Evolutionary conservation across 1,140 invertebrate species (phyloP), one percentile per base, ranked within the genome.

Genomic region (Ganaspis sp.): DNA sequence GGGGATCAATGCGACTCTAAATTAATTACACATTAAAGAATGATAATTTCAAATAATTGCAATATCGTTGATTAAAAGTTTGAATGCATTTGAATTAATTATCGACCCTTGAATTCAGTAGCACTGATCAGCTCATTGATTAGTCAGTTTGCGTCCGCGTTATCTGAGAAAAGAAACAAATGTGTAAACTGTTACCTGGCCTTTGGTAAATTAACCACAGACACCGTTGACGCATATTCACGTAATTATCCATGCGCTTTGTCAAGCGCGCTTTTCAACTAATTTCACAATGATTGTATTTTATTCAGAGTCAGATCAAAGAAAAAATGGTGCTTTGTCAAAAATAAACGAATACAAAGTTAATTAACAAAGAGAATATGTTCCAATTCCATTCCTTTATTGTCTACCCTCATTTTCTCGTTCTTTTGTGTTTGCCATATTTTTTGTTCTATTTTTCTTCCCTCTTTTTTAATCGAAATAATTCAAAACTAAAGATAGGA

Each of bases 171-270:
- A 64, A n/a, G 1, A 29, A 34, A 34, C 11, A n/a, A 64, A 64
- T 29, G 19, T 54, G 9, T 1, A 54, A 21, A 54, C 53, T 19
- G 15, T 21, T 54, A 21, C 5, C 3, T 15, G 23, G 12, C 26
- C 23, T 29, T 64, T 64, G 26, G 2, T n/a, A 64, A 64, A 64
- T 64, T 29, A n/a, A 64, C 58, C 58, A 29, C 23, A 11, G 5
- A 4, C 11, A 34, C 23, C 3, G 23, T 34, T 26, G 23, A 15
- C 23, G 8, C 19, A 17, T 54, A 54, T 70, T 49, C 37, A 72
- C 72, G 73, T 80, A 82, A 82, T 83, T 83, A 83, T 83, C 78
- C 80, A 82, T 83, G 78, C 80, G 78, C 75, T 83, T 80, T 83
- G 75, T 79, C 77, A 11, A 58, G 45, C 77, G 77, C 72, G 49